Percentiles rank a stretch among this genome's conserved stretches.
These are phyloP conservation scores for Xenentodon cancila DNA, from an alignment of 2,797 vertebrate genomes.

Conservation along the genomic window DNA sequence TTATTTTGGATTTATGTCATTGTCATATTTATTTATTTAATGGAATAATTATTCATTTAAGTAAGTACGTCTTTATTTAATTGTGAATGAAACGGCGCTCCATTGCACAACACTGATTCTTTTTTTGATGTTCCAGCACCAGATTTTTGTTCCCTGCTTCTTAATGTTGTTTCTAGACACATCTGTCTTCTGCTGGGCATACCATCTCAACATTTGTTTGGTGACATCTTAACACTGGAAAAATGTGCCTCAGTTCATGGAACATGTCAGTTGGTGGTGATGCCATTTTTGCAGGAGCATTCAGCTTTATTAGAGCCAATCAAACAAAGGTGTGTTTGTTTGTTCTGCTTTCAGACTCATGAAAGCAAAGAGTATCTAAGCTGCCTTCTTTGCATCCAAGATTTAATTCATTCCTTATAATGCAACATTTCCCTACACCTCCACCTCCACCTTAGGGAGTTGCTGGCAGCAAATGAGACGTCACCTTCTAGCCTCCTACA, in stretches of 20 bases:
- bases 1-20: too few species aligned
- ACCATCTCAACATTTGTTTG: slow-evolving; percentile 57
- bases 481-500: slow-evolving; percentile 67
- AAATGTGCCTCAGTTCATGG: slow-evolving; percentile 68
- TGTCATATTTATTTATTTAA: too few species aligned
- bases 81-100: too few species aligned
- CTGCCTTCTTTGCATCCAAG: slow-evolving; percentile 65
- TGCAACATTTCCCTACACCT: slow-evolving; percentile 60
- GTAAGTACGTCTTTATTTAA: too few species aligned
- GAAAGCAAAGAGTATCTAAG: slow-evolving; percentile 66
- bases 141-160: slow-evolving; percentile 14
- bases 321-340: slow-evolving; percentile 44
- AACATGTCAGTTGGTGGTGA: slow-evolving; percentile 53
- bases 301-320: slow-evolving; percentile 60
- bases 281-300: slow-evolving; percentile 55
- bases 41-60: too few species aligned
- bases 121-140: slow-evolving; percentile 13
- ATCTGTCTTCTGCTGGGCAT: slow-evolving; percentile 57
- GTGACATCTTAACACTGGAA: slow-evolving; percentile 68
- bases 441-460: slow-evolving; percentile 58
- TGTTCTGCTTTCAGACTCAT: slow-evolving; percentile 64
- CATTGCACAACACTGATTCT: background rate
- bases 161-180: slow-evolving; percentile 44
- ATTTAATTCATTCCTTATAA: slow-evolving; percentile 74
- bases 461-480: slow-evolving; percentile 70